Evolutionary conservation across 2,888 invertebrate species (phyloP).

Genomic region (Antheraea assamensis): DNA sequence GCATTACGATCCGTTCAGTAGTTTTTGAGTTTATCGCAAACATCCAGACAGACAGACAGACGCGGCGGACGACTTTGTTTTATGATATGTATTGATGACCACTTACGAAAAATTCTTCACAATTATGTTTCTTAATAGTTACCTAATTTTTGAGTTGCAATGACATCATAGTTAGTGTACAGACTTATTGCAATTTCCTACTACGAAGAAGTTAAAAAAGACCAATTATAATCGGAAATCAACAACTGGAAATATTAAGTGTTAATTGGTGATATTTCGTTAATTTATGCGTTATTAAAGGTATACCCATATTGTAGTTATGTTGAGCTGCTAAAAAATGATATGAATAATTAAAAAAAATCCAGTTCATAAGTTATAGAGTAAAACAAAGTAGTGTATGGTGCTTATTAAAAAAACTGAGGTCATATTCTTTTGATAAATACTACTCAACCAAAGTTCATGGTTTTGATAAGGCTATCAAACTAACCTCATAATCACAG

Average conservation of each 20-base stretch:
- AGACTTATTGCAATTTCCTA: neutral
- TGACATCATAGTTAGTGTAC: neutral
- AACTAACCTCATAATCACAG: neutral
- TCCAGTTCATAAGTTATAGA: neutral
- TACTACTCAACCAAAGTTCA: neutral
- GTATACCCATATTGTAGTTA: neutral
- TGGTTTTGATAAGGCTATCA: neutral
- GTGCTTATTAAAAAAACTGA: neutral
- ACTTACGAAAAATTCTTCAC: neutral
- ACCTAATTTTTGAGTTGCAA: neutral
- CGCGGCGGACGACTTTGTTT: too few relatives aligned
- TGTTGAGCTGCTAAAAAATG: neutral
- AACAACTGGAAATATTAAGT: neutral
- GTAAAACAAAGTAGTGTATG: neutral
- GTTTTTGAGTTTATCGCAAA: too few relatives aligned
- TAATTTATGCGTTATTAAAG: neutral
- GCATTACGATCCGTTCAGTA: too few relatives aligned
- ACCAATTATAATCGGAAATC: neutral
- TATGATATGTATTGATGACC: too few relatives aligned
- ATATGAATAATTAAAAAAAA: neutral
- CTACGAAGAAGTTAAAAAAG: neutral
- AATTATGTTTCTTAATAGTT: neutral
- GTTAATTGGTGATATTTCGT: neutral
- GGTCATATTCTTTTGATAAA: neutral
- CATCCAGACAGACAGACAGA: too few relatives aligned